Conservation (phyloP, 2,888 invertebrate species). For the Seira sanloemensis region DNA sequence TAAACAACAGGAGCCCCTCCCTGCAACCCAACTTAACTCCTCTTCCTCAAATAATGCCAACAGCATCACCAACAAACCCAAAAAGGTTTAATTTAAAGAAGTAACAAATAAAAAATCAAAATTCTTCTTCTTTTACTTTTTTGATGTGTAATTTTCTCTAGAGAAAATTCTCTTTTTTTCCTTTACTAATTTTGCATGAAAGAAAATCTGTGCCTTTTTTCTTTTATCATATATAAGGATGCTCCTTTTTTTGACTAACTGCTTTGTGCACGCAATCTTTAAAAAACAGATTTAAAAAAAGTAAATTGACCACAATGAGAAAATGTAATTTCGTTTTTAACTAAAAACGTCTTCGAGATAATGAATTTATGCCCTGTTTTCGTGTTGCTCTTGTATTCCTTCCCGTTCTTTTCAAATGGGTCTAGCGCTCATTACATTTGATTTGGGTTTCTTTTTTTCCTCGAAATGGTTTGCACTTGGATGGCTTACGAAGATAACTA, state of each 20-base stretch:
- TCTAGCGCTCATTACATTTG: too few species aligned
- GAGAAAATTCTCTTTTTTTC: conserved; percentile 44
- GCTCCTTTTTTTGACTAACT: conserved; percentile 17
- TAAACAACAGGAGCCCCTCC: conserved; percentile 63
- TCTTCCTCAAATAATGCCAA: conserved; percentile 65
- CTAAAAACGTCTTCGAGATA: neutral
- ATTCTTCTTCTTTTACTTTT: conserved; percentile 16
- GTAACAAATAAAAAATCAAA: neutral
- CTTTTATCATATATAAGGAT: neutral
- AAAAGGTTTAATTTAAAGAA: conserved; percentile 68
- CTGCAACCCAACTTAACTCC: conserved; percentile 64
- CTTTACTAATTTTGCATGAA: conserved; percentile 39
- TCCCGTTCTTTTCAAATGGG: conserved; percentile 51
- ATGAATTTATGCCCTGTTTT: neutral
- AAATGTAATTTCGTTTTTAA: conserved; percentile 37
- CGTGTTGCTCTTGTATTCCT: conserved; percentile 49
- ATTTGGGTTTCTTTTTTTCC: too few species aligned
- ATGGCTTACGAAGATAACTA: too few species aligned
- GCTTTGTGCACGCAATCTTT: conserved; percentile 29
- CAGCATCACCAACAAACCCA: conserved; percentile 68
- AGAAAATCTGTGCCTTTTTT: conserved; percentile 20
- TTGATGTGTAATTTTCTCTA: neutral
- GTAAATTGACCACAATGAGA: neutral
- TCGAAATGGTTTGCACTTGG: too few species aligned
- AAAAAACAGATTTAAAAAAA: neutral